Conservation (phyloP, 2,797 vertebrate genomes). For the Semotilus atromaculatus region DNA sequence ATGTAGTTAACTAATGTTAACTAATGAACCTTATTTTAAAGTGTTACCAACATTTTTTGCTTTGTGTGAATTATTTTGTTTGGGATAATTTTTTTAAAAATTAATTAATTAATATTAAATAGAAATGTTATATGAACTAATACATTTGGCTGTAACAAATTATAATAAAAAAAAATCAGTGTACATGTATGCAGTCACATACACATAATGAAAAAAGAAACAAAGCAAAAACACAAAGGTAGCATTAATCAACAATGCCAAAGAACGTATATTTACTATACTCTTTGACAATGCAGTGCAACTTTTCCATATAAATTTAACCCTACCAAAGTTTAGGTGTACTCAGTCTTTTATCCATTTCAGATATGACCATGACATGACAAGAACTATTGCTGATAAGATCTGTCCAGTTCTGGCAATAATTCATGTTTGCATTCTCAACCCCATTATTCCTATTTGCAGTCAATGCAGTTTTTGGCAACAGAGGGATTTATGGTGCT, state of each 20-base stretch:
- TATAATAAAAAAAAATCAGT: neutral
- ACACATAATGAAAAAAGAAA: neutral
- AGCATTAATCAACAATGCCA: neutral
- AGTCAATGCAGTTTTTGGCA: constrained; percentile 31
- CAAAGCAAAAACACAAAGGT: neutral
- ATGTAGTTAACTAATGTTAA: too few relatives aligned
- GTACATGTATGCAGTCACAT: neutral
- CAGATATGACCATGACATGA: constrained; percentile 20
- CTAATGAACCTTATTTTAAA: too few relatives aligned
- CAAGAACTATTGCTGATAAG: neutral
- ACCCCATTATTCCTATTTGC: constrained; percentile 15
- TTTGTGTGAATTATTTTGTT: too few relatives aligned
- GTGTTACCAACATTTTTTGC: too few relatives aligned
- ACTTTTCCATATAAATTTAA: neutral
- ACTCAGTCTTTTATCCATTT: neutral
- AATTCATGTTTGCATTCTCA: constrained; percentile 22
- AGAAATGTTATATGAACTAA: neutral
- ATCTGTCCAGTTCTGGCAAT: neutral
- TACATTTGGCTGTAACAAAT: neutral
- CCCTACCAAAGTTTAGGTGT: neutral
- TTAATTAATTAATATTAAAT: neutral
- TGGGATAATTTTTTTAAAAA: neutral
- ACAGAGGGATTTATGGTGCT: constrained; percentile 7
- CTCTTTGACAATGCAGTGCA: neutral
- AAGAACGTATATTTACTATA: too few relatives aligned